These are phyloP conservation scores for Phallusia fumigata DNA, from an alignment of 23 tunicate genomes.

Conservation along the genomic window DNA sequence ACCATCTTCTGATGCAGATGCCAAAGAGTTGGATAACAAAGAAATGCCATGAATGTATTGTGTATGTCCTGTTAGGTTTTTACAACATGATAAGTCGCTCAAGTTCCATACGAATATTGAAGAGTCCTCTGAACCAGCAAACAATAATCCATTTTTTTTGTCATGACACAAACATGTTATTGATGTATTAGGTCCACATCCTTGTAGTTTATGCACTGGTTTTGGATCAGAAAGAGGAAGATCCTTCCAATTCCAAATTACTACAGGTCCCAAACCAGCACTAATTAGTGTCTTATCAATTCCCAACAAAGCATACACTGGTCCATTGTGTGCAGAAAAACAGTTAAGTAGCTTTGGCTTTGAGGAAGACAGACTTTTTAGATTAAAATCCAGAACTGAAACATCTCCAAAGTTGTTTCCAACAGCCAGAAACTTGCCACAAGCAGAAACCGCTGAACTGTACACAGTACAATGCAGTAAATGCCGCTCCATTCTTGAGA, in stretches of 20 bases:
- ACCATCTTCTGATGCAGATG: slow-evolving; percentile 79
- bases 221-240: not conserved
- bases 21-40: slow-evolving; percentile 15
- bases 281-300: slow-evolving; percentile 13
- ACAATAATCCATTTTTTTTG: slow-evolving; percentile 27
- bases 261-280: slow-evolving; percentile 35
- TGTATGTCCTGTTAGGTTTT: slow-evolving; percentile 38
- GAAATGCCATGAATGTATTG: slow-evolving; percentile 70
- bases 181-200: not conserved
- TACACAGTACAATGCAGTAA: slow-evolving; percentile 53
- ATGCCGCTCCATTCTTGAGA: slow-evolving; percentile 51
- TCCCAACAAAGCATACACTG: slow-evolving; percentile 24
- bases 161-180: slow-evolving; percentile 24
- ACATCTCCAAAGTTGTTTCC: slow-evolving; percentile 67
- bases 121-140: slow-evolving; percentile 54
- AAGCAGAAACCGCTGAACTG: slow-evolving; percentile 57
- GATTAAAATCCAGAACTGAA: slow-evolving; percentile 37
- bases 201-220: not conserved
- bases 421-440: slow-evolving; percentile 75
- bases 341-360: not conserved
- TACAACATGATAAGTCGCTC: slow-evolving; percentile 32
- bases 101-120: slow-evolving; percentile 40
- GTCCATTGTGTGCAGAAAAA: slow-evolving; percentile 39
- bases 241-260: slow-evolving; percentile 40
- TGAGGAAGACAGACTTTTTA: not conserved